phyloP scores from a whole-genome alignment of 92 coral and sea anemone genomes.

The Epizoanthus illoricatus region DNA sequence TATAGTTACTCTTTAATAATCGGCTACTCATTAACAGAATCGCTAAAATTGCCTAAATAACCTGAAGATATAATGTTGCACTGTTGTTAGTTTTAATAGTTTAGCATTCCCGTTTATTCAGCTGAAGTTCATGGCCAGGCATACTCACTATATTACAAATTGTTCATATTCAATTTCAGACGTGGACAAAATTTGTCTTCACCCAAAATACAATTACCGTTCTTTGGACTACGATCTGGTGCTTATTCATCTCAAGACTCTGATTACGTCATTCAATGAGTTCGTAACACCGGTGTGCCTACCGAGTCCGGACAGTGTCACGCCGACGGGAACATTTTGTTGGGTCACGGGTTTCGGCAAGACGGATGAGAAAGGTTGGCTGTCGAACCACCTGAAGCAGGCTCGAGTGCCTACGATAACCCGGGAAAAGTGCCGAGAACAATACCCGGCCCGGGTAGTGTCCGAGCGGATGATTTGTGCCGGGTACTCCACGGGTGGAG shows the following conservation, averaged over 20 bases:
- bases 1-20: no score
- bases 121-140: not conserved
- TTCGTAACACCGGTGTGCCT: constrained; percentile 76
- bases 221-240: constrained; percentile 71
- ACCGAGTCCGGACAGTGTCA: constrained; percentile 40
- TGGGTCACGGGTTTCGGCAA: constrained; percentile 39
- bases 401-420: constrained; percentile 62
- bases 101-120: no score
- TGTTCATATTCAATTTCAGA: constrained; percentile 44
- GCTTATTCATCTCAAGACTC: constrained; percentile 58
- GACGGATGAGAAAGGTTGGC: constrained; percentile 46
- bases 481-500: constrained; percentile 67
- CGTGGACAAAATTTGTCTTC: constrained; percentile 72
- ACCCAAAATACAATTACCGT: constrained; percentile 57
- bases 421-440: constrained; percentile 50
- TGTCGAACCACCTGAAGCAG: constrained; percentile 63
- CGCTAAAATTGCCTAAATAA: no score
- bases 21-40: no score
- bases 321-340: constrained; percentile 7
- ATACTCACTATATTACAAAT: not conserved
- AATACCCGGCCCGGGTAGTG: constrained; percentile 56
- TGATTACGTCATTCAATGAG: constrained; percentile 51
- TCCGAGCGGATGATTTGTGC: constrained; percentile 79
- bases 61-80: no score
- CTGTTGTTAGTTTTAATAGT: no score